Evolutionary conservation across 2,888 invertebrate genomes (phyloP).

Genomic region (Torymus texanus): DNA sequence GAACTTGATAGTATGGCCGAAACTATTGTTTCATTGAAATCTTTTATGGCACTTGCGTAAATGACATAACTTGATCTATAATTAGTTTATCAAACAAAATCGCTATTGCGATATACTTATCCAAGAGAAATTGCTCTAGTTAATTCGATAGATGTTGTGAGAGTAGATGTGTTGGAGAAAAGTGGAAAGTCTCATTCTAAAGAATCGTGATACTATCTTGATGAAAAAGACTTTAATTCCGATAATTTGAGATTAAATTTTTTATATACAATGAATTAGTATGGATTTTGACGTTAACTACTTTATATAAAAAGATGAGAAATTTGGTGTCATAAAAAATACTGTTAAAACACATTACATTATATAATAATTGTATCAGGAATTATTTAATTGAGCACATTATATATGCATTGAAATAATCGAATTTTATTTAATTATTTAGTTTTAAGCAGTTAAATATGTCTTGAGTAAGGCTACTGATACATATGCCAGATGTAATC

Average conservation of each 20-base stretch:
- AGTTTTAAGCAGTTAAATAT: background rate
- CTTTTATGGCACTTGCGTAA: too few relatives aligned
- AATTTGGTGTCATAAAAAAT: too few relatives aligned
- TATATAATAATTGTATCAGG: conserved; percentile 27
- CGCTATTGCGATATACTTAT: conserved; percentile 11
- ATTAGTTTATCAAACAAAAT: background rate
- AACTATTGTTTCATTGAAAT: too few relatives aligned
- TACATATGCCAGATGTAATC: conserved; percentile 18
- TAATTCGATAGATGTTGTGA: background rate
- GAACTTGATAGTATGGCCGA: too few relatives aligned
- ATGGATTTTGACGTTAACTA: too few relatives aligned
- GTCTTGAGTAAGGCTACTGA: background rate
- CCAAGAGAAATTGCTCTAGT: conserved; percentile 9
- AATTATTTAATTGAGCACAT: too few relatives aligned
- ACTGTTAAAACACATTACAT: background rate
- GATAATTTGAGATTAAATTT: conserved; percentile 1
- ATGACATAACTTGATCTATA: background rate
- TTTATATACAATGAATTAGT: background rate
- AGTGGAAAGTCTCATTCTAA: background rate
- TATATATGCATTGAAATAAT: conserved; percentile 7
- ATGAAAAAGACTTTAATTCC: conserved; percentile 15
- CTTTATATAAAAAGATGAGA: too few relatives aligned
- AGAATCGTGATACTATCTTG: background rate
- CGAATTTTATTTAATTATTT: conserved; percentile 14
- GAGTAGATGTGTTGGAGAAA: background rate